phyloP scores from a whole-genome alignment of 2,888 invertebrate genomes.

The Physocephala rufipes region DNA sequence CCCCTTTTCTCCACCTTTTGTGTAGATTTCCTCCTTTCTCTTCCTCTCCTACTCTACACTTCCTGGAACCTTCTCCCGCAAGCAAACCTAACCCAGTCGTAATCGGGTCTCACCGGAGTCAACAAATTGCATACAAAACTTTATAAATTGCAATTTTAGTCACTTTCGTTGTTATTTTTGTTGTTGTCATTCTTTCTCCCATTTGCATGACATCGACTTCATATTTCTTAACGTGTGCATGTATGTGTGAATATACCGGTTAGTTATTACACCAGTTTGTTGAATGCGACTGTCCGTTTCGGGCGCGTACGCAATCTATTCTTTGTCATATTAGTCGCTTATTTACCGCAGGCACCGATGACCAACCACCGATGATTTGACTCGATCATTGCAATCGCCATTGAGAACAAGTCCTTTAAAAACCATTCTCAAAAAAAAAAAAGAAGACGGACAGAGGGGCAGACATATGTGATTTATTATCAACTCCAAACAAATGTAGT shows the following conservation, averaged over 20 bases:
- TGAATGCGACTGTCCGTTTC: background rate
- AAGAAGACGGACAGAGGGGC: no score
- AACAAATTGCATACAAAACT: slow-evolving; percentile 34
- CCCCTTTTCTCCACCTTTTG: background rate
- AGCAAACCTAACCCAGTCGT: no score
- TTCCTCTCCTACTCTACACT: background rate
- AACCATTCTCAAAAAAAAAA: no score
- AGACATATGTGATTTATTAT: no score
- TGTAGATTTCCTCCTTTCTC: background rate
- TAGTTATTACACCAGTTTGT: slow-evolving; percentile 20
- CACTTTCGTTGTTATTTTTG: slow-evolving; percentile 1
- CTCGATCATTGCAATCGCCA: no score
- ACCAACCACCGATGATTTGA: no score
- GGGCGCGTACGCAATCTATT: slow-evolving; percentile 23
- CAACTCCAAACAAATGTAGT: no score
- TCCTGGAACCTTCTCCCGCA: background rate
- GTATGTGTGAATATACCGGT: no score
- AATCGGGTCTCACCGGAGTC: no score
- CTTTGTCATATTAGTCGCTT: slow-evolving; percentile 28
- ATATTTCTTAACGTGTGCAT: slow-evolving; percentile 33
- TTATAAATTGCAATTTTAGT: slow-evolving; percentile 31
- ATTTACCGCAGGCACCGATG: background rate
- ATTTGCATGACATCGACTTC: slow-evolving; percentile 13
- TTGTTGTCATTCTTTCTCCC: slow-evolving; percentile 37
- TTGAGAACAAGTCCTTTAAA: no score